These are phyloP conservation scores for Lepisosteus oculatus DNA, from an alignment of 2,113 vertebrate genomes.

Conservation along the genomic window DNA sequence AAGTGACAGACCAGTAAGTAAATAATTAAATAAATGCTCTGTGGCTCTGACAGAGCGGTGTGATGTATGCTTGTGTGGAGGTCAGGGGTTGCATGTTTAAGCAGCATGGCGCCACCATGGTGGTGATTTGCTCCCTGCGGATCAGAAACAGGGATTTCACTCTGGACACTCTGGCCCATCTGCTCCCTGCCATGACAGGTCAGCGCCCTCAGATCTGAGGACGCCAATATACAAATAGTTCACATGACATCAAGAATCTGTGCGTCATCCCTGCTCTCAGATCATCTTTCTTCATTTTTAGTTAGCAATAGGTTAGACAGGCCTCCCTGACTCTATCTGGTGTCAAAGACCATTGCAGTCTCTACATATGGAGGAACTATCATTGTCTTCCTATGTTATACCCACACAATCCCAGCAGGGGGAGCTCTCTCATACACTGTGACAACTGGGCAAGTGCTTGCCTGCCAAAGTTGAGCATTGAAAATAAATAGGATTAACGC, in stretches of 20 bases:
- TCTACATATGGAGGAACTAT: too few species aligned
- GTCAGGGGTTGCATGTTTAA: constrained; percentile 18
- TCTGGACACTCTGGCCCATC: constrained; percentile 4
- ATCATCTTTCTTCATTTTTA: too few species aligned
- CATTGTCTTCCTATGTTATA: not conserved
- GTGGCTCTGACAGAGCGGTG: too few species aligned
- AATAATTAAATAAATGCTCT: too few species aligned
- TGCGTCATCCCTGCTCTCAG: too few species aligned
- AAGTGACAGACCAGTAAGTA: too few species aligned
- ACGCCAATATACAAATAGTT: not conserved
- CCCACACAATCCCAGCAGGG: constrained; percentile 7
- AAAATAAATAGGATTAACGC: not conserved
- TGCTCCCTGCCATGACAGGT: not conserved
- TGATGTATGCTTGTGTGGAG: not conserved
- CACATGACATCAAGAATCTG: not conserved
- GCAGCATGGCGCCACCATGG: constrained; percentile 11
- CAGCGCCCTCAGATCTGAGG: not conserved
- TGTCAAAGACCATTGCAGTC: too few species aligned
- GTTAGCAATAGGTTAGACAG: too few species aligned
- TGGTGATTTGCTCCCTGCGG: constrained; percentile 17
- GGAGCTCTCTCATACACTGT: not conserved
- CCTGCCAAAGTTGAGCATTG: too few species aligned
- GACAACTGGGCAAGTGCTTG: not conserved
- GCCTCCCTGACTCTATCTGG: too few species aligned
- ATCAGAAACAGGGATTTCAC: constrained; percentile 14